Evolutionary conservation across 2,113 vertebrate species (phyloP).

Genomic region (Urocitellus parryii): DNA sequence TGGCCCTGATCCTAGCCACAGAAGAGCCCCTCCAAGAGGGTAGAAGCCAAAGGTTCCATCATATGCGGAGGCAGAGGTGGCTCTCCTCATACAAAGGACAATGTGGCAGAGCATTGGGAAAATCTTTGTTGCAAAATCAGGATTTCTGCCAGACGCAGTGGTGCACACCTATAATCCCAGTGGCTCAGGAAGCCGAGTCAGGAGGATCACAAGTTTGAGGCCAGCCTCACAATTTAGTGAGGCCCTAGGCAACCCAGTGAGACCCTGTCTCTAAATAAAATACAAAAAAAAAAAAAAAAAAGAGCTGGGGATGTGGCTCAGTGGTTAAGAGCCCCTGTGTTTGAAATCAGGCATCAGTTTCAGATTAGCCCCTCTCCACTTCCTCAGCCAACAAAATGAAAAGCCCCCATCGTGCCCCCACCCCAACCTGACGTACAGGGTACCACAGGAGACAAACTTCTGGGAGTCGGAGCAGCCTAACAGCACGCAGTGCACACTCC

Average conservation of each 20-base stretch:
- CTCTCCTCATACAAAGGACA: neutral
- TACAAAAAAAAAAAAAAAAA: too few relatives aligned
- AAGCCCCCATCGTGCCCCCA: neutral
- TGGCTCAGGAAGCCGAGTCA: too few relatives aligned
- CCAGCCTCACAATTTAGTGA: too few relatives aligned
- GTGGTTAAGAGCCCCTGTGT: too few relatives aligned
- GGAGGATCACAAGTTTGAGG: too few relatives aligned
- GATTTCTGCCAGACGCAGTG: neutral
- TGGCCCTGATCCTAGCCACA: neutral
- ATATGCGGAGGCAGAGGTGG: rapidly evolving
- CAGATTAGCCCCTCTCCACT: neutral
- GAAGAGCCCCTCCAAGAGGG: neutral
- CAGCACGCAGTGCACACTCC: rapidly evolving
- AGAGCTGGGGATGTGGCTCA: too few relatives aligned
- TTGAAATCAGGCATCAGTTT: neutral
- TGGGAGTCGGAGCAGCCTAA: neutral
- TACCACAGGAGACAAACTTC: neutral
- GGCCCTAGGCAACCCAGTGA: too few relatives aligned
- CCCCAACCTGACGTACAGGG: neutral
- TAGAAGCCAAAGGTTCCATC: neutral
- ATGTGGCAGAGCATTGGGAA: rapidly evolving
- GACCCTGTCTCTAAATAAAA: too few relatives aligned
- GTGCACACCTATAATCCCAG: too few relatives aligned
- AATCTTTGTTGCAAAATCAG: neutral
- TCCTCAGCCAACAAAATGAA: neutral